Base-by-base conservation (phyloP, 2,113 vertebrate species). In the Tonatia bakeri region DNA sequence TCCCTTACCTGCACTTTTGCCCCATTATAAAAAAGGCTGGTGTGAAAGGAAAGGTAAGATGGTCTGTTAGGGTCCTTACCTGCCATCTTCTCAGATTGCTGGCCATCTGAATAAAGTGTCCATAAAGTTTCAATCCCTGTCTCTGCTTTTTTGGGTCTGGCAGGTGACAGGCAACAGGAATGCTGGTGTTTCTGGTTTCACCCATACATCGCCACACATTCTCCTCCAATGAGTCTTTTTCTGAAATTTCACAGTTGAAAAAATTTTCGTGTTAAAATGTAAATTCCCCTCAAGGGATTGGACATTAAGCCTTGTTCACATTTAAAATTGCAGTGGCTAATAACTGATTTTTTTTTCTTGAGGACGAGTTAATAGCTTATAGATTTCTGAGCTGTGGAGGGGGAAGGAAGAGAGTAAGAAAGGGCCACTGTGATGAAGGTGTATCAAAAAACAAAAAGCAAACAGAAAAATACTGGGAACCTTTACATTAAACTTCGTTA, bases 181-280 rank as follows among this genome's bases (percentile, higher is more conserved):
- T 59, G 56, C 56, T 59, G 22, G 22, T 24, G 56, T 59, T 59
- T 59, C 22, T 9, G 8, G 56, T 59, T 59, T 59, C 22, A 59
- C 4, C 20, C 10, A 3, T n/a, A 0, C 12, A 11, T 83, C 26
- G 36, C 17, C 38, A 7, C 16, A 40, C 45, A 90, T 40, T 52
- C 47, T 90, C 33, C 83, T 87, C 26, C 12, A 87, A 56, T 28
- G 26, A 76, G 0, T 17, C 6, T 43, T 80, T 79, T 47, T 31
- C 69, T 92, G 36, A 96, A 87, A 87, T 82, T 82, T 89, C 77
- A 86, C 61, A 79, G 70, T 43, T 64, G 22, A 38, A 16, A 54
- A 47, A 5, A 50, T 47, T 92, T 90, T 95, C 70, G 79, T 76
- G 11, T 94, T 92, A 96, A 94, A 96, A 93, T 90, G 6, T 11